These are phyloP conservation scores for Falcunculus frontatus DNA, from an alignment of 2,113 vertebrate genomes.

Conservation along the genomic window DNA sequence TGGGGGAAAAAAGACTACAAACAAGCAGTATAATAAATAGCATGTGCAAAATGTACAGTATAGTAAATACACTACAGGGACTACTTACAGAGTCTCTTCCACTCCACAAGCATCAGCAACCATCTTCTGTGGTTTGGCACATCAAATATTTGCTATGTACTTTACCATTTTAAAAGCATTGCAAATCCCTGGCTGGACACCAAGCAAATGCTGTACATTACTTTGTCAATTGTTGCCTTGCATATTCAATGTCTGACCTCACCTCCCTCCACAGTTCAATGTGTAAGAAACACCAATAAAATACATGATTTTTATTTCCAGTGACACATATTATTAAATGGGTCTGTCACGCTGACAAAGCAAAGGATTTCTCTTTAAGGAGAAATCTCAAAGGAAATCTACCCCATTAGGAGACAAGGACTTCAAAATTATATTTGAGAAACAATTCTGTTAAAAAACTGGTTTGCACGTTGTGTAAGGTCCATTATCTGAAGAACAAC, in stretches of 20 bases:
- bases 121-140: slow-evolving; percentile 54
- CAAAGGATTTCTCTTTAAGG: background rate
- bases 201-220: slow-evolving; percentile 16
- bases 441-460: background rate
- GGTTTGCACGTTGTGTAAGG: background rate
- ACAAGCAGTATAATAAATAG: slow-evolving; percentile 33
- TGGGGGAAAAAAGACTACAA: background rate
- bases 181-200: slow-evolving; percentile 20
- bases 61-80: slow-evolving; percentile 28
- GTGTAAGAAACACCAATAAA: slow-evolving; percentile 14
- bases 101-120: slow-evolving; percentile 14
- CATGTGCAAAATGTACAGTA: slow-evolving; percentile 29
- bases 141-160: slow-evolving; percentile 1
- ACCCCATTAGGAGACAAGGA: background rate
- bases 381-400: background rate
- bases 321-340: background rate
- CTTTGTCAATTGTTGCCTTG: slow-evolving; percentile 12
- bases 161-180: slow-evolving; percentile 30
- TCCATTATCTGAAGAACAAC: background rate
- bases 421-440: background rate
- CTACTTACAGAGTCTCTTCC: slow-evolving; percentile 2
- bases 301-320: background rate
- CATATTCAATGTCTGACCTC: slow-evolving; percentile 2
- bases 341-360: background rate
- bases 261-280: slow-evolving; percentile 15